Percentiles rank a stretch among this genome's conserved stretches.
Evolutionary conservation across 2,113 vertebrate species (phyloP).

Genomic region (Origma solitaria): DNA sequence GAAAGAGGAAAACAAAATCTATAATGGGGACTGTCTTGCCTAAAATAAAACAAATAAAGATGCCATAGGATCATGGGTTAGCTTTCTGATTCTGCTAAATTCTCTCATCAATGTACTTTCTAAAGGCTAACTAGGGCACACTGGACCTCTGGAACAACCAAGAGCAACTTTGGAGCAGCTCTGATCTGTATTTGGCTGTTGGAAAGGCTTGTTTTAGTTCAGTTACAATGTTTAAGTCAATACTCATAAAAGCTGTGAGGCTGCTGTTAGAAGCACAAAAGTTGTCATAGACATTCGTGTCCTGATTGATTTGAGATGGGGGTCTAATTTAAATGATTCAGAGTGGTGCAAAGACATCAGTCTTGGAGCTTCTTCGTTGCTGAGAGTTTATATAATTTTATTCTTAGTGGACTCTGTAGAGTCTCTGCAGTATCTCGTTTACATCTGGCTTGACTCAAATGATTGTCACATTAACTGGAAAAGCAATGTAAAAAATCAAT

Average conservation of each 20-base stretch:
- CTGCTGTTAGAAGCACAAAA: neutral
- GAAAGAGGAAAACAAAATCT: neutral
- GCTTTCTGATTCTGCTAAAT: neutral
- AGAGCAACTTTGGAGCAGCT: neutral
- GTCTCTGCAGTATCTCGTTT: neutral
- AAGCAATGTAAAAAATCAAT: conserved; percentile 6
- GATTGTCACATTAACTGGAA: neutral
- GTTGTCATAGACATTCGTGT: neutral
- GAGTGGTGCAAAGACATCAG: neutral
- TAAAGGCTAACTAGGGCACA: neutral
- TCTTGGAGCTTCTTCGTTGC: neutral
- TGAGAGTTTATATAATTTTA: neutral
- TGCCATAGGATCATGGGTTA: neutral
- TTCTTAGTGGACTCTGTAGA: neutral
- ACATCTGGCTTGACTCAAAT: neutral
- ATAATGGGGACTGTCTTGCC: neutral
- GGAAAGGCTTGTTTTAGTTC: neutral
- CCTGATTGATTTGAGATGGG: neutral
- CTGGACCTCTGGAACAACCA: neutral
- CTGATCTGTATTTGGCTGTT: neutral
- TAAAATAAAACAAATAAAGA: neutral
- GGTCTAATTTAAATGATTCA: neutral
- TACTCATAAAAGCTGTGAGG: neutral
- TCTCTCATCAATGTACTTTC: neutral
- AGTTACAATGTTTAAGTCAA: neutral